phyloP scores from a whole-genome alignment of 2,113 vertebrate genomes.

The Oreotragus oreotragus region DNA sequence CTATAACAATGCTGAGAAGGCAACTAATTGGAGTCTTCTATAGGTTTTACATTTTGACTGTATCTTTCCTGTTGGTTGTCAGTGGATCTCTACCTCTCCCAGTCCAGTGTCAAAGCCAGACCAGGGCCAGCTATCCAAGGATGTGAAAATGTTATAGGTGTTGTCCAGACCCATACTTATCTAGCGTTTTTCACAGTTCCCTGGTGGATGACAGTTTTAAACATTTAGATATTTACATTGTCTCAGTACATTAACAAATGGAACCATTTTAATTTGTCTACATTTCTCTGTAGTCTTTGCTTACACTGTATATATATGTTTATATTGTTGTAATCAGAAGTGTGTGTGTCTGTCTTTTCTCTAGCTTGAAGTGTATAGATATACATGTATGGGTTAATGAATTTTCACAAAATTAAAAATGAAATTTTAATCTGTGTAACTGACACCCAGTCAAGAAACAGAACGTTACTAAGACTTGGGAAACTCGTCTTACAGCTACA shows the following conservation, averaged over 20 bases:
- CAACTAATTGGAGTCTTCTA: neutral
- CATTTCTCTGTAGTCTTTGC: neutral
- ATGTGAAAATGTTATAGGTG: neutral
- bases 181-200: neutral
- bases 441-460: neutral
- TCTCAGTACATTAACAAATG: neutral
- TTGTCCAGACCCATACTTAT: neutral
- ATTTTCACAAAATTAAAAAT: conserved; percentile 17
- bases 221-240: neutral
- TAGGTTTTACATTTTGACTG: neutral
- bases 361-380: neutral
- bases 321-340: neutral
- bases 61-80: neutral
- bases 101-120: neutral
- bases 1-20: neutral
- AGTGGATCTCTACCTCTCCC: neutral
- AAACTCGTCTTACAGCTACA: neutral
- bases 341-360: neutral
- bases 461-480: neutral
- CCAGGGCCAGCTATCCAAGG: neutral
- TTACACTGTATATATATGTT: neutral
- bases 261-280: neutral
- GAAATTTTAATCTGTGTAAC: neutral
- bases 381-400: neutral
- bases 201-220: neutral